Base-by-base conservation (phyloP, 2,113 vertebrate genomes). In the Lophius piscatorius region DNA sequence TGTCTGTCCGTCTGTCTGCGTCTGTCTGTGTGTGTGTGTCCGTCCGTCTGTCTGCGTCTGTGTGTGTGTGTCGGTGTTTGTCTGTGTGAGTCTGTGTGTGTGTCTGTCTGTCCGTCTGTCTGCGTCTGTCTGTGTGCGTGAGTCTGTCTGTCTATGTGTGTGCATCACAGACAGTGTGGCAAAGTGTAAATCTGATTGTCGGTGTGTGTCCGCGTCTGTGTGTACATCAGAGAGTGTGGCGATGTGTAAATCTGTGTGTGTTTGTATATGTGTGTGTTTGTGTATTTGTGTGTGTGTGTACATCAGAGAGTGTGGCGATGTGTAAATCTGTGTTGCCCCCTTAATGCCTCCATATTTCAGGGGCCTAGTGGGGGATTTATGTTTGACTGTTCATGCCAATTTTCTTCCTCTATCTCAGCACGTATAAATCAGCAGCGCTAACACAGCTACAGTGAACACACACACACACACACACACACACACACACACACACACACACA, bases 261-360 rank as follows among this genome's bases (percentile, higher is more conserved):
- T n/a, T n/a, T n/a, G n/a, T 28, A 38, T 64, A 42, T 44, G 42
- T 71, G 34, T 51, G 47, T 31, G 68, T 68, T 63, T 63, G 65
- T 65, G 76, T 68, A 34, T 67, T 45, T 39, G 38, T 26, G 41
- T 60, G 35, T 20, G 60, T 57, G 56, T 17, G 68, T 4, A 70
- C 52, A 40, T 81, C 63, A 74, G 50, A 70, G 76, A 77, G 54
- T 70, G 70, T 75, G 73, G 71, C 54, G 51, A 81, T 74, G 86
- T 87, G 83, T 88, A 87, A 88, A 90, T 90, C 83, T 81, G 75
- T 69, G 85, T 83, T 72, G 76, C 78, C 77, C 63, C 68, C 80
- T 78, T 88, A 90, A 85, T 86, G 86, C 78, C 70, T 80, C 83
- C 80, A 87, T 90, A 90, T 88, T 86, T 90, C 85, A 87, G 80